Base-by-base conservation (phyloP, 1,140 invertebrate species). In the Drosophila lacteicornis region DNA sequence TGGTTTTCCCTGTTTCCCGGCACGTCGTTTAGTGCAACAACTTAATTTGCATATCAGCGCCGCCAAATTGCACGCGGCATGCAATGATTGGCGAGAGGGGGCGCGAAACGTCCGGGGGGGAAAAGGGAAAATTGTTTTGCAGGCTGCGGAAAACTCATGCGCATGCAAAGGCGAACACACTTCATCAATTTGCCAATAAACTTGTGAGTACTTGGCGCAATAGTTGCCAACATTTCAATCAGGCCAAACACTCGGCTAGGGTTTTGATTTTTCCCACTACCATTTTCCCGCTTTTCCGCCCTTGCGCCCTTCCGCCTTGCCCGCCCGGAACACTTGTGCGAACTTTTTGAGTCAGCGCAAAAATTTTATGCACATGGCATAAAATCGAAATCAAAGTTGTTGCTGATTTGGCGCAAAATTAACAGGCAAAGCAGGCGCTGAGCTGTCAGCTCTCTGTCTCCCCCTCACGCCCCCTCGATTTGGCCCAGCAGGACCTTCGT, bases 111-210 rank as follows among this genome's bases (percentile, higher is more conserved):
- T 22, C 45, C 25, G 22, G 47, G 27, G 5, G 25, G 7, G 75
- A 68, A 79, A 67, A 47, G 76, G 60, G 70, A 71, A 88, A 87
- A 87, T 88, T 87, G 83, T 87, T 87, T 84, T 84, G 76, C 61
- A 74, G 79, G 51, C 67, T 82, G 79, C 79, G 70, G 83, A 53
- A 78, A 67, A 75, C 40, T 50, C 61, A 62, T 70, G 60, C 77
- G 73, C 82, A 75, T 80, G 69, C 82, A 71, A 77, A 78, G 58
- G 73, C 62, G 60, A 60, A 68, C 62, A 79, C 80, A 90, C 85
- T 88, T 88, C 85, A 88, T 88, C 85, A 88, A 88, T 88, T 88
- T 85, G 85, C 85, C 85, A 88, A 88, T 88, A 88, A 88, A 88
- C 81, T 90, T 86, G 84, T 70, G 76, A 83, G 83, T 74, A 86